Percentiles rank a stretch among this genome's conserved stretches.
Evolutionary conservation across 2,113 vertebrate species (phyloP).

Genomic region (Xerus inauris): DNA sequence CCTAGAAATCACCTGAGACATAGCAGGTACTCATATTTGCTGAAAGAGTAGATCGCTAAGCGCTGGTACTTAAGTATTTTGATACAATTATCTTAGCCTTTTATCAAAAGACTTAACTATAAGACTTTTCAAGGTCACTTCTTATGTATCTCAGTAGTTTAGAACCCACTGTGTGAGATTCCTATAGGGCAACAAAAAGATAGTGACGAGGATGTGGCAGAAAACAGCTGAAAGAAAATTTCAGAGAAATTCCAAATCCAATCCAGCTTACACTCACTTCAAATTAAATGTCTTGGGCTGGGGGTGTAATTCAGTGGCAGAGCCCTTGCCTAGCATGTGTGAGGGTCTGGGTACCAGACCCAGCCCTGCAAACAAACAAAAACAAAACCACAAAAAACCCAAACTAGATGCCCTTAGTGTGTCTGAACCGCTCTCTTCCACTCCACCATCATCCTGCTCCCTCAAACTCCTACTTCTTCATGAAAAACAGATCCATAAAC

Average conservation of each 20-base stretch:
- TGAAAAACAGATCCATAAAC: background rate
- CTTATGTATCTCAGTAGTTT: background rate
- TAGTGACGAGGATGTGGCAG: background rate
- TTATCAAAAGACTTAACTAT: background rate
- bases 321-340: background rate
- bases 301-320: background rate
- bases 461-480: background rate
- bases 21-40: background rate
- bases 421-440: background rate
- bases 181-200: background rate
- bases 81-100: background rate
- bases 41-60: background rate
- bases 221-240: background rate
- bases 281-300: background rate
- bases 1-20: background rate
- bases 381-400: too few species aligned
- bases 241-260: conserved; percentile 18
- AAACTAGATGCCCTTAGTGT: background rate
- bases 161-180: background rate
- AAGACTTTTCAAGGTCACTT: background rate
- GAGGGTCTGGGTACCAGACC: background rate
- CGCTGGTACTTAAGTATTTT: background rate
- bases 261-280: background rate
- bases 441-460: background rate
- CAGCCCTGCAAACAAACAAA: background rate